phyloP scores from a whole-genome alignment of 2,113 vertebrate species.

The Cacatua alba region DNA sequence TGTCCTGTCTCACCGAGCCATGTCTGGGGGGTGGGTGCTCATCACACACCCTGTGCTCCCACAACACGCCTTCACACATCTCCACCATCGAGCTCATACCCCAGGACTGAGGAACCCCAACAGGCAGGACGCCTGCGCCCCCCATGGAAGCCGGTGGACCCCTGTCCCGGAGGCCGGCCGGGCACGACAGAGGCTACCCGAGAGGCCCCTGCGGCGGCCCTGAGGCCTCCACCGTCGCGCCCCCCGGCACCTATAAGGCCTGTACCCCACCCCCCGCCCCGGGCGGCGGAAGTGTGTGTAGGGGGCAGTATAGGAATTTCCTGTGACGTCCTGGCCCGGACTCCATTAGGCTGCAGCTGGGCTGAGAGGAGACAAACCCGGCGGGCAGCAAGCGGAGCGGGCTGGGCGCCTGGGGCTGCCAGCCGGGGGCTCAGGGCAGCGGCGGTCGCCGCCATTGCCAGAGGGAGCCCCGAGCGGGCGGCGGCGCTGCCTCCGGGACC shows the following conservation, averaged over 20 bases:
- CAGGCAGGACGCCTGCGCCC: not conserved
- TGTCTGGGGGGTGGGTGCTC: rapidly evolving
- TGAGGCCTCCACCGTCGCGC: not conserved
- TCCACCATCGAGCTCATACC: rapidly evolving
- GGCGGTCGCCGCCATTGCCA: conserved; percentile 5
- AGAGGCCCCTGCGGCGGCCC: not conserved
- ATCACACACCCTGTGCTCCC: rapidly evolving
- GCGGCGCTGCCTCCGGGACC: too few species aligned
- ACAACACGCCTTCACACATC: rapidly evolving
- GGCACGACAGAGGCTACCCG: rapidly evolving
- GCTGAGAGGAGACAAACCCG: conserved; percentile 82
- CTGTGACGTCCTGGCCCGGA: conserved; percentile 83
- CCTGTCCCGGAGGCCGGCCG: not conserved
- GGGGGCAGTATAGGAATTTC: conserved; percentile 82
- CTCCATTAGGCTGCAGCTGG: conserved; percentile 83
- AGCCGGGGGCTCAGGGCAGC: conserved; percentile 58
- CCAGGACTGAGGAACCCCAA: not conserved
- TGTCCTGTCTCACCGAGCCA: not conserved
- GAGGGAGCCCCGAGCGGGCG: too few species aligned
- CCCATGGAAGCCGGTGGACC: not conserved
- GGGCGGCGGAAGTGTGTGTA: conserved; percentile 73
- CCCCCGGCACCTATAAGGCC: not conserved
- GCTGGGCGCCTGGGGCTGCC: conserved; percentile 44
- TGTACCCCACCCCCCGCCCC: not conserved
- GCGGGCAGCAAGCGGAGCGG: conserved; percentile 66